Base-by-base conservation (phyloP, 2,888 invertebrate species). In the Pecten maximus region DNA sequence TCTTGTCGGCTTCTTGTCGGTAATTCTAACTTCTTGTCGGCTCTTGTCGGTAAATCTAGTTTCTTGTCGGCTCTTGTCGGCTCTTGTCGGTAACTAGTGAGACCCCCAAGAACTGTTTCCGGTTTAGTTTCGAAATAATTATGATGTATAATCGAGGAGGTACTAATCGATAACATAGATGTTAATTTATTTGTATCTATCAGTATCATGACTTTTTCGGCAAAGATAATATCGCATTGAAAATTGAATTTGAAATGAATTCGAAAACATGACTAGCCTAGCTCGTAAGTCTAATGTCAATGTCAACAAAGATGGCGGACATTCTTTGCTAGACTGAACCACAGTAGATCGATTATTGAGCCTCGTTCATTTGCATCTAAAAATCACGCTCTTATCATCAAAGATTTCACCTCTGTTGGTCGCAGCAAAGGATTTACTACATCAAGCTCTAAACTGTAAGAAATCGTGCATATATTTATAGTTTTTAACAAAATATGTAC, bases 301-400 rank as follows among this genome's bases (percentile, higher is more conserved):
- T 90, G 88, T 91, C 91, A 91, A 91, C 91, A 91, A 91, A 50
- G 40, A 91, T 91, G 91, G 91, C 50, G 40, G 91, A 60, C 48
- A 88, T 39, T 35, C 19, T 87, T 44, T 28, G 16, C 74, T 23
- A 74, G 74, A 12, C 28, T 28, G 28, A 74, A 74, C 74, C 35
- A n/a, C n/a, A n/a, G n/a, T n/a, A n/a, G n/a, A n/a, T n/a, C n/a
- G n/a, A n/a, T n/a, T n/a, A n/a, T n/a, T n/a, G n/a, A 35, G 74
- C 35, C 35, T 2, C 2, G 16, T 35, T 28, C 74, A 74, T 74
- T 74, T 74, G 28, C 50, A 28, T 35, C 74, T 35, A 28, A 12
- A 74, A 35, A 35, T 28, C 74, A 35, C 74, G 35, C 6, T 6
- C 6, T 35, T 74, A 35, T 35, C 28, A 35, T 74, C 35, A n/a